Base-by-base conservation (phyloP, 2,888 invertebrate genomes). In the Gisinianus flammeolus region DNA sequence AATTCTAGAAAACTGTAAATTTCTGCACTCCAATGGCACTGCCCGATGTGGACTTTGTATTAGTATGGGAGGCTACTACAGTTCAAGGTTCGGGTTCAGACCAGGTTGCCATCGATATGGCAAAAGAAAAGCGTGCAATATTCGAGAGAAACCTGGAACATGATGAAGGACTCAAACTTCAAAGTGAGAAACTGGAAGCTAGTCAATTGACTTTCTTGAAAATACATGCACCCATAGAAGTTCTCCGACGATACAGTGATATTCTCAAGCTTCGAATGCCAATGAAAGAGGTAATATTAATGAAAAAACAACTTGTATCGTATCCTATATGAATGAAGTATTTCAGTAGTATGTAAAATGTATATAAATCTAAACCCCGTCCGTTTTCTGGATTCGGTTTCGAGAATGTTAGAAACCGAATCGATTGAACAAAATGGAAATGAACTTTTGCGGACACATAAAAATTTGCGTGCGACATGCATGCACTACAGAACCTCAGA, bases 201-300 rank as follows among this genome's bases (percentile, higher is more conserved):
- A 89, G 92, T 83, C 92, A 92, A 78, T 89, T 94, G 76, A 90
- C 92, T 87, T 95, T 95, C 88, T 90, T 94, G 81, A 97, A 97
- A 91, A 91, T 97, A 79, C 95, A 96, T 87, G 94, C 95, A 0
- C 95, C 97, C 0, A 88, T 91, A 84, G 91, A 93, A 86, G 94
- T 97, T 6, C 88, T 97, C 72, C 90, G 92, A 83, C 90, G 95
- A 85, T 97, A 97, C 88, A 92, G 95, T 80, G 97, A 97, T 88
- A 94, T 96, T 85, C 90, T 97, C 85, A 96, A 97, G 87, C 89
- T 97, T 30, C 90, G 95, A 86, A 92, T 97, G 93, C 96, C 97
- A 2, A 97, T 97, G 94, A 95, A 93, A 90, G 93, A 92, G 90
- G 91, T 94, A 86, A 86, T 85, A 62, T 0, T n/a, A n/a, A n/a